Evolutionary conservation across 2,888 invertebrate genomes (phyloP).

Genomic region (Aphidoletes aphidimyza): DNA sequence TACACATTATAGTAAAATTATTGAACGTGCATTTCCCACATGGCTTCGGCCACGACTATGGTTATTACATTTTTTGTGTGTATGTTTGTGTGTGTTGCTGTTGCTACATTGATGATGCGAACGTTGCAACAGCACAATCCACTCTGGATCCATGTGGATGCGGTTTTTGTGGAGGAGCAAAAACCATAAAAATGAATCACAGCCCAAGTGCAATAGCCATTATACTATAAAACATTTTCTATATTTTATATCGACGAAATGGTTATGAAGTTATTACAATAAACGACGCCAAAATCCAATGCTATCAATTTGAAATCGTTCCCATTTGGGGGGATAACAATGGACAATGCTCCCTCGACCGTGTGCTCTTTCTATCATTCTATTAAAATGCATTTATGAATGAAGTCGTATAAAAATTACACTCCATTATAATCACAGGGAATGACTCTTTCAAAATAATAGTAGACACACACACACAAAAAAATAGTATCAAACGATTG

Average conservation of each 20-base stretch:
- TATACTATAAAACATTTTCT: slow-evolving; percentile 40
- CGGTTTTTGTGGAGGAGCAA: not conserved
- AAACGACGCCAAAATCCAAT: slow-evolving; percentile 21
- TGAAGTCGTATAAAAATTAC: not conserved
- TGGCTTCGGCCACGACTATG: not conserved
- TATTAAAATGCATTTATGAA: slow-evolving; percentile 30
- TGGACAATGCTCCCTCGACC: slow-evolving; percentile 9
- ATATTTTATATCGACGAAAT: not conserved
- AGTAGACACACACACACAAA: not conserved
- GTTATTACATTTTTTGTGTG: not conserved
- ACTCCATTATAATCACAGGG: not conserved
- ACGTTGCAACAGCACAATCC: too few relatives aligned
- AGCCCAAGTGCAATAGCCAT: slow-evolving; percentile 31
- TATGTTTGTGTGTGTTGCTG: not conserved
- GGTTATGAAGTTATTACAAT: slow-evolving; percentile 25
- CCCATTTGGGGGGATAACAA: not conserved
- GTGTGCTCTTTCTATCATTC: too few relatives aligned
- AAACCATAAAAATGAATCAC: slow-evolving; percentile 30
- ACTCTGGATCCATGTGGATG: too few relatives aligned
- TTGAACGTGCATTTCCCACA: slow-evolving; percentile 30
- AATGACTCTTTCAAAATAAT: not conserved
- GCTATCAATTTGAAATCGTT: slow-evolving; percentile 5
- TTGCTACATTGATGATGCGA: too few relatives aligned
- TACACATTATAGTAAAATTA: not conserved
- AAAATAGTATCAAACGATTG: not conserved